Percentiles rank a stretch among this genome's conserved stretches.
Evolutionary conservation across 1,140 invertebrate species (phyloP).

Genomic region (Trichonephila inaurata): DNA sequence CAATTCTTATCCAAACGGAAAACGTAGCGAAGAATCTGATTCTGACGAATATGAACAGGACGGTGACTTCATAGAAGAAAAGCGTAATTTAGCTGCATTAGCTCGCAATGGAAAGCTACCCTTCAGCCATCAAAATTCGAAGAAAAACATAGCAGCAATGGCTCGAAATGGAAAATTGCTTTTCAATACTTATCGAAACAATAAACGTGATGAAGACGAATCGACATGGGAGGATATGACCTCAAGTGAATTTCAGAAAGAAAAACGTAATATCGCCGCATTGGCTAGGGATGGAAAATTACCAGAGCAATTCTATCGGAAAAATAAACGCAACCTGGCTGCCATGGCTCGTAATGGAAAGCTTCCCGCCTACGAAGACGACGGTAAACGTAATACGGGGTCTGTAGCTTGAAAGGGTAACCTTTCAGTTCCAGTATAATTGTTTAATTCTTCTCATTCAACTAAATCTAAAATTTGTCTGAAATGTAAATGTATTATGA

Average conservation of each 20-base stretch:
- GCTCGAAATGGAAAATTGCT: slow-evolving; percentile 60
- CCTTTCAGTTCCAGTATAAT: neutral
- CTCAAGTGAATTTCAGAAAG: neutral
- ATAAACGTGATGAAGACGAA: slow-evolving; percentile 1
- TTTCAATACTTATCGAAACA: neutral
- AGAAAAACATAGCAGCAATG: slow-evolving; percentile 65
- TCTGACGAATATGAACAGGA: neutral
- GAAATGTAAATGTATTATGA: neutral
- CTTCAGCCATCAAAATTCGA: neutral
- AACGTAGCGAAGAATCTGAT: slow-evolving; percentile 36
- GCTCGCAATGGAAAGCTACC: slow-evolving; percentile 64
- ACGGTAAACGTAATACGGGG: neutral
- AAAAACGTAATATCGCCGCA: slow-evolving; percentile 61
- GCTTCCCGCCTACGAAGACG: slow-evolving; percentile 21
- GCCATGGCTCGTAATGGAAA: slow-evolving; percentile 36
- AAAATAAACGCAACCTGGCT: slow-evolving; percentile 29
- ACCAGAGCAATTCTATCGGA: neutral
- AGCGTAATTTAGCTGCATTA: slow-evolving; percentile 69
- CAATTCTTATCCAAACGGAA: slow-evolving; percentile 21
- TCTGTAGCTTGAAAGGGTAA: slow-evolving; percentile 43
- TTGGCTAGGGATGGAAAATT: slow-evolving; percentile 34
- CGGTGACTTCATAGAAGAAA: slow-evolving; percentile 12
- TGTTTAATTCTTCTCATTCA: neutral
- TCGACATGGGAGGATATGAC: neutral
- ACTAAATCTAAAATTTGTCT: neutral